Evolutionary conservation across 1,140 invertebrate species (phyloP).

Genomic region (Trichonephila clavipes): DNA sequence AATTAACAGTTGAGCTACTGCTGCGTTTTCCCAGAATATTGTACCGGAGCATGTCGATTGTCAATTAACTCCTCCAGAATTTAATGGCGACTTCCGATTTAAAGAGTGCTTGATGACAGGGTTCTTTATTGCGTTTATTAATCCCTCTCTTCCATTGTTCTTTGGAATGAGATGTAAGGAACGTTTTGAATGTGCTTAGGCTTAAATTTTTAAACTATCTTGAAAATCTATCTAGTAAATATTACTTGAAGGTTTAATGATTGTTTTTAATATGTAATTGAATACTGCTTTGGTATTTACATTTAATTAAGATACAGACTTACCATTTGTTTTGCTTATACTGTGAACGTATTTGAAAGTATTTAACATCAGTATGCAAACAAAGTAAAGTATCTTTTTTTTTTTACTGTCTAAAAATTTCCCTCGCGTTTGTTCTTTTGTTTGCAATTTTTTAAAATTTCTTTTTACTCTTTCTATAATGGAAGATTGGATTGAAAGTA

Average conservation of each 20-base stretch:
- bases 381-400: no score
- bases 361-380: no score
- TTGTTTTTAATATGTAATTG: no score
- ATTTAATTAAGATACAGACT: no score
- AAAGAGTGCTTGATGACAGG: neutral
- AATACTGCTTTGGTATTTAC: no score
- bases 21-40: neutral
- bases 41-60: neutral
- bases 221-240: neutral
- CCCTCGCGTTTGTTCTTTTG: no score
- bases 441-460: no score
- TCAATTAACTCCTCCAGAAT: neutral
- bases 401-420: no score
- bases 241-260: neutral
- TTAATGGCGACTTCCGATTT: neutral
- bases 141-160: slow-evolving; percentile 20
- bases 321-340: no score
- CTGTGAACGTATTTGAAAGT: no score
- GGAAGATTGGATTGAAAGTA: no score
- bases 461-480: no score
- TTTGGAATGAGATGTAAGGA: neutral
- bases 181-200: neutral
- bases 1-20: slow-evolving; percentile 11
- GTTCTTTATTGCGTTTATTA: neutral
- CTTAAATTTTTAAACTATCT: neutral